Base-by-base conservation (phyloP, 2,888 invertebrate genomes). In the Meta bourneti region DNA sequence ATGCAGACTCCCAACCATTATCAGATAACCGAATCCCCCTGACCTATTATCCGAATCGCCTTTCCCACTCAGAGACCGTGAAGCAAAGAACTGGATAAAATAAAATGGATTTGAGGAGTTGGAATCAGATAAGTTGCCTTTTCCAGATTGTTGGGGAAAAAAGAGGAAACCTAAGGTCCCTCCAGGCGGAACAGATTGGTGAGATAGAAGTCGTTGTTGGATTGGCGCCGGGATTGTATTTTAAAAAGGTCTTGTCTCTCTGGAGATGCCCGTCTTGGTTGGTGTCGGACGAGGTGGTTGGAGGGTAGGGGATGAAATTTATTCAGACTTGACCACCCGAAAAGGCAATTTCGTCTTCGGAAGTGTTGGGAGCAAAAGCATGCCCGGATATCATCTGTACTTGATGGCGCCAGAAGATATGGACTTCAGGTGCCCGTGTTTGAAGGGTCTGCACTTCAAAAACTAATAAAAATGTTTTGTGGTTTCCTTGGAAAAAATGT, bases 1-100 rank as follows among this genome's bases (percentile, higher is more conserved):
- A n/a, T 13, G 51, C 48, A 51, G 51, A 49, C 49, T 77, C 69
- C n/a, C 54, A 34, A 4, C 74, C 75, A 80, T 85, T 81, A 91
- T 91, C 90, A 79, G 87, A 91, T 91, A 79, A 87, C 82, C 82
- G 71, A 69, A 81, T 69, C 70, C 78, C 16, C 11, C 16, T 82
- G 71, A 87, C 87, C 90, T 81, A 91, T 91, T 91, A 91, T 87
- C 83, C 82, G 6, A n/a, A 54, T 51, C 70, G 52, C 78, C 79
- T 79, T 78, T 34, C 34, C 71, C 77, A 83, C 86, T 86, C 86
- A 81, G 78, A 52, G 81, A 77, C 81, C 85, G 77, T 86, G 90
- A 82, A 77, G 82, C 82, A 69, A 54, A 89, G 19, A n/a, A 52
- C 48, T 61, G 71, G 72, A 80, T 79, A 74, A 81, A 87, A 87